Evolutionary conservation across 1,140 invertebrate species (phyloP).

Genomic region (Bombyx mandarina): DNA sequence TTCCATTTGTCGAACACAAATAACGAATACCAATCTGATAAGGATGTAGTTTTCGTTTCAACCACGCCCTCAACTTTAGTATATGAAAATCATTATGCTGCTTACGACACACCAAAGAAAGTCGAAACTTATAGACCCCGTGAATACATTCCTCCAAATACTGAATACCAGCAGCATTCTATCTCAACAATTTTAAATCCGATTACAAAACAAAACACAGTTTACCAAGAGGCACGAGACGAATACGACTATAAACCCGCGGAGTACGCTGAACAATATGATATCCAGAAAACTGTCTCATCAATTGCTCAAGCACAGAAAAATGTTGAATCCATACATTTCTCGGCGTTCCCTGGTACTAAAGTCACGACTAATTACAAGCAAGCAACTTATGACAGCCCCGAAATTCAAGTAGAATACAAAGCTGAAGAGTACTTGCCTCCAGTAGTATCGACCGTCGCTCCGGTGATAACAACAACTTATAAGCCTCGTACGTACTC

Average conservation of each 20-base stretch:
- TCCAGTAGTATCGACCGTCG: slow-evolving; percentile 36
- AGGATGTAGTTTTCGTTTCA: slow-evolving; percentile 46
- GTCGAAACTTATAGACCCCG: slow-evolving; percentile 37
- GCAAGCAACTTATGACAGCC: slow-evolving; percentile 35
- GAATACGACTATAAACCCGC: slow-evolving; percentile 29
- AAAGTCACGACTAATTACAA: slow-evolving; percentile 30
- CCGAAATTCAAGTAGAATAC: slow-evolving; percentile 48
- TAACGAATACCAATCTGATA: slow-evolving; percentile 25
- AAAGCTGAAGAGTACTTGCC: slow-evolving; percentile 57
- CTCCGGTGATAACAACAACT: slow-evolving; percentile 38
- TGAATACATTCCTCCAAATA: slow-evolving; percentile 52
- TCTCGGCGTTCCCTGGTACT: slow-evolving; percentile 30
- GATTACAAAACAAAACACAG: slow-evolving; percentile 27
- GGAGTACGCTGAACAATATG: slow-evolving; percentile 35
- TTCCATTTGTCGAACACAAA: slow-evolving; percentile 36
- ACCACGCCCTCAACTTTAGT: slow-evolving; percentile 49
- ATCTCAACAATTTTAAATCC: slow-evolving; percentile 37
- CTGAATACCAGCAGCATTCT: slow-evolving; percentile 33
- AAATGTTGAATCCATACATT: slow-evolving; percentile 33
- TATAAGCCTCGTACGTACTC: slow-evolving; percentile 37
- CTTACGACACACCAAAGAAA: slow-evolving; percentile 33
- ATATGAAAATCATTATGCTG: slow-evolving; percentile 54
- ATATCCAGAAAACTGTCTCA: slow-evolving; percentile 25
- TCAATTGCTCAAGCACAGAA: slow-evolving; percentile 24
- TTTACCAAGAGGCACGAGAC: slow-evolving; percentile 18